Evolutionary conservation across 2,888 invertebrate species (phyloP).

Genomic region (Xiphydria camelus): DNA sequence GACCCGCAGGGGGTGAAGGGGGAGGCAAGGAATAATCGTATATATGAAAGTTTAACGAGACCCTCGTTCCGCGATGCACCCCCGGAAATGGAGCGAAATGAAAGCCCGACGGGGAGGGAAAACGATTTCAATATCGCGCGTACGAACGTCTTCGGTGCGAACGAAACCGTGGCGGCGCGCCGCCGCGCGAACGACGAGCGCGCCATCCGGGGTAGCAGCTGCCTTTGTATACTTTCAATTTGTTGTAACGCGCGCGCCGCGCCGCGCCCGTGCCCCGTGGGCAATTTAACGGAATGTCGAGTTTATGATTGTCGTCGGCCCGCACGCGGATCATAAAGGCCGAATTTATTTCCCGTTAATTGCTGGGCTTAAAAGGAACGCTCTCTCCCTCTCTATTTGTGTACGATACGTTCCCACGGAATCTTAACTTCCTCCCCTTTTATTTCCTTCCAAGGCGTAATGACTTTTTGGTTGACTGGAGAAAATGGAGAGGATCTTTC

Average conservation of each 20-base stretch:
- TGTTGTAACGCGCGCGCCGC: constrained; percentile 35
- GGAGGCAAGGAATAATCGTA: too few species aligned
- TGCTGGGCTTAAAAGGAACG: too few species aligned
- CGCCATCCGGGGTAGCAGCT: constrained; percentile 33
- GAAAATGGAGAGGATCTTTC: too few species aligned
- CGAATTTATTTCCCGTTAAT: constrained; percentile 1
- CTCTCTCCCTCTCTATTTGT: too few species aligned
- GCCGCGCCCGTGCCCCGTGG: too few species aligned
- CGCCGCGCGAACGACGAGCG: not conserved
- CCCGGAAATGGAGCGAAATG: not conserved
- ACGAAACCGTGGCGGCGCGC: too few species aligned
- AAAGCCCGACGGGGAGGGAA: not conserved
- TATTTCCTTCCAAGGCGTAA: too few species aligned
- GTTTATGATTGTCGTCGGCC: constrained; percentile 11
- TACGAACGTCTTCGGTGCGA: not conserved
- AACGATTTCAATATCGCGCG: not conserved
- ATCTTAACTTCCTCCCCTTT: too few species aligned
- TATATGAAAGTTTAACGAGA: not conserved
- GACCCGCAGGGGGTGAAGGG: too few species aligned
- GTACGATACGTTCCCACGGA: too few species aligned
- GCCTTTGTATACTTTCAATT: constrained; percentile 48
- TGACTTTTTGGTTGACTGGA: too few species aligned
- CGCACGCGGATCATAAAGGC: not conserved
- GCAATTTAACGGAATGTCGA: constrained; percentile 26
- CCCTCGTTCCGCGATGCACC: not conserved